Evolutionary conservation across 2,797 vertebrate genomes (phyloP), one percentile per base, ranked within the genome.

Genomic region (Galago senegalensis): DNA sequence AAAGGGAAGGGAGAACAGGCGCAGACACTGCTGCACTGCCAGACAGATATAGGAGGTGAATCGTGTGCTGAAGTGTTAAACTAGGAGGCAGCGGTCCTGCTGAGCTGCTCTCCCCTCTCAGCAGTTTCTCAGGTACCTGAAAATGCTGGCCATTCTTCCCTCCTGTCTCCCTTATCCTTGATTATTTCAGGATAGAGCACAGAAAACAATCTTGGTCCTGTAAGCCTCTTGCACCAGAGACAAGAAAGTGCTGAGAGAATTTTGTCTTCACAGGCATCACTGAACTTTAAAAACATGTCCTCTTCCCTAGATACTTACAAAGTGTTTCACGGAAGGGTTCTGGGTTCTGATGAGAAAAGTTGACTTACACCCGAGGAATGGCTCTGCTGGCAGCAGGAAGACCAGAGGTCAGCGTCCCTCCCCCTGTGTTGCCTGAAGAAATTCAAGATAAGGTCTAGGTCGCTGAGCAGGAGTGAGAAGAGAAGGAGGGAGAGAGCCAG

Each of bases 1-100:
- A 11, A 20, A 65, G 5, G 14, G 37, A 17, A n/a, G 40, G 61
- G 31, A 60, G 23, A 20, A 49, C 11, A 25, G 1, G 9, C 20
- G 18, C 12, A 56, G 72, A 29, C 1, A 37, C 31, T 3, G 1
- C 63, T 12, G 16, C 1, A 12, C 4, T 0, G 0, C 3, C 12
- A 6, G 61, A 23, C n/a, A 49, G 60, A 7, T 17, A 5, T 2
- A 0, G 23, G 20, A 21, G 7, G 58, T 5, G 31, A 16, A 4
- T 46, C 1, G 0, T 0, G 12, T 1, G 43, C 81, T 13, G 2
- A 70, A 61, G 63, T 34, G 49, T 37, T 53, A 34, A 37, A 40
- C 20, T 6, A 49, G 37, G 37, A 3, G 23, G 60, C 23, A 53
- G 49, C 2, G 18, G 34, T 16, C 73, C 77, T 73, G 5, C 34